Evolutionary conservation across 1,140 invertebrate genomes (phyloP), one percentile per base, ranked within the genome.

Genomic region (Copidosoma floridanum): DNA sequence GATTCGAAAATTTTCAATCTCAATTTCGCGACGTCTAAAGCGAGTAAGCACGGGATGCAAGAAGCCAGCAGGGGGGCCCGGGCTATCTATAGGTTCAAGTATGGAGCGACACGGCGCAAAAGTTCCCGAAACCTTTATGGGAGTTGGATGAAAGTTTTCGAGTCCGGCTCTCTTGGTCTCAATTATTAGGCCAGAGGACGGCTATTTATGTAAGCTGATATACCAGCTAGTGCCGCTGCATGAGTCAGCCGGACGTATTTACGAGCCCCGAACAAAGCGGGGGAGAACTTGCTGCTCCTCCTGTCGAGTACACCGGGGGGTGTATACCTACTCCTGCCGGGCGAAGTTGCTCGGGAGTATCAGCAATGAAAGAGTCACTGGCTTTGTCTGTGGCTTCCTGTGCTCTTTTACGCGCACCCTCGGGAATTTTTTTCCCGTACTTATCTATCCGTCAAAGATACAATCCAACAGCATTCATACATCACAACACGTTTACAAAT

Each of bases 71-170:
- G 46, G 24, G 2, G 3, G 11, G 1, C 10, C 3, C 20, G 8
- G 21, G 40, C 3, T 21, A 41, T 43, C 10, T 41, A 20, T 20
- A 43, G 18, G n/a, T n/a, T 43, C 40, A 21, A 43, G 18, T 43
- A 16, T 20, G 11, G 4, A 11, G 38, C n/a, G 52, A 32, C 26
- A 40, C 26, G 40, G 21, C 2, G 35, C 12, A 18, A 32, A 60
- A 60, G 14, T 70, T 65, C 29, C n/a, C 11, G 12, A 58, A 64
- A 58, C 44, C 52, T 64, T 70, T 63, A 70, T 65, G 38, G 38
- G 55, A 67, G 60, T 68, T 68, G 51, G 61, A 67, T 67, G 46
- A 23, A 60, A 68, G 44, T 67, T 68, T 58, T 40, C 27, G 32
- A 47, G 57, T 68, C 41, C 21, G 16, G 26, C 46, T 54, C 44